These are phyloP conservation scores for Podarcis lilfordi DNA, from an alignment of 2,797 vertebrate genomes.

Conservation along the genomic window DNA sequence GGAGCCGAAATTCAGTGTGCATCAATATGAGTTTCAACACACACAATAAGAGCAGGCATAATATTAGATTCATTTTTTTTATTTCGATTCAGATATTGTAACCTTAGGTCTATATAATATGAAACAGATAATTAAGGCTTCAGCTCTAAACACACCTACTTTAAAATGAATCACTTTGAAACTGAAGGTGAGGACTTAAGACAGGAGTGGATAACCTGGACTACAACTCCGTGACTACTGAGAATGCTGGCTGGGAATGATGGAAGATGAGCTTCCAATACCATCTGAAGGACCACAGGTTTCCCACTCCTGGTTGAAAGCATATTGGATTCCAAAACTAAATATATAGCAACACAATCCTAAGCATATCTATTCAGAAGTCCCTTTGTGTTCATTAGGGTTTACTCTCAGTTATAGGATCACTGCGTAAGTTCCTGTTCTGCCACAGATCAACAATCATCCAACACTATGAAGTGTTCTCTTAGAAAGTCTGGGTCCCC, in stretches of 20 bases:
- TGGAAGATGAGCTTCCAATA: too few relatives aligned
- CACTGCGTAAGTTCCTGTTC: too few relatives aligned
- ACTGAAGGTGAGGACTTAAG: background rate
- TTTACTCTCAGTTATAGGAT: background rate
- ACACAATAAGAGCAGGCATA: background rate
- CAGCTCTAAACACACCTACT: background rate
- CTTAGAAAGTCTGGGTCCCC: background rate
- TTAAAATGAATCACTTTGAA: background rate
- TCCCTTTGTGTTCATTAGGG: background rate
- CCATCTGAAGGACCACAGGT: too few relatives aligned
- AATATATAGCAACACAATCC: background rate
- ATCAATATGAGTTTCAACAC: background rate
- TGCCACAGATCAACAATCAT: too few relatives aligned
- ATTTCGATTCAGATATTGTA: background rate
- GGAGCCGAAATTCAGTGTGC: constrained; percentile 30
- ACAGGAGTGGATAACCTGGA: too few relatives aligned
- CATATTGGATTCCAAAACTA: background rate
- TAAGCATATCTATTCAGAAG: background rate
- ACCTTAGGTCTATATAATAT: background rate
- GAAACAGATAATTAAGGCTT: background rate
- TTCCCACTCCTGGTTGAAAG: too few relatives aligned
- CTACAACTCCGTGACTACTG: too few relatives aligned
- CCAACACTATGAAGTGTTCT: too few relatives aligned
- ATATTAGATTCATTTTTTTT: constrained; percentile 12
- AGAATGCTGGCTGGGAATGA: too few relatives aligned